These are phyloP conservation scores for Mormyrops boulengeri DNA, from an alignment of 2,797 vertebrate genomes.

Conservation along the genomic window DNA sequence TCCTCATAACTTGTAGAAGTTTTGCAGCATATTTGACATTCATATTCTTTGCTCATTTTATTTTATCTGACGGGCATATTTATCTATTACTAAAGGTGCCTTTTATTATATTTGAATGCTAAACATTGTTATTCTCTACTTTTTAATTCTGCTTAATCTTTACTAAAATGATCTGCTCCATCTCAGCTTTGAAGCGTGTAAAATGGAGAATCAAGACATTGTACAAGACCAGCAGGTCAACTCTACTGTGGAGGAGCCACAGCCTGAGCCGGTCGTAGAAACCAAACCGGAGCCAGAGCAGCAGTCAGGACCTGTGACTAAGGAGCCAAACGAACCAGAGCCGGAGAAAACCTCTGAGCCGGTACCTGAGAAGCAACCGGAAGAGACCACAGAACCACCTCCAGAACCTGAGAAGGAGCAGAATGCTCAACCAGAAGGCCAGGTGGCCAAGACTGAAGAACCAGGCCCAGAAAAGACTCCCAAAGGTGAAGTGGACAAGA, in stretches of 20 bases:
- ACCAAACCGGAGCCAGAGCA: neutral
- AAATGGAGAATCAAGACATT: constrained; percentile 16
- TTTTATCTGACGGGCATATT: neutral
- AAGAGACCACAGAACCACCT: constrained; percentile 38
- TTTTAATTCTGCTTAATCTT: neutral
- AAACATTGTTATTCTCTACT: neutral
- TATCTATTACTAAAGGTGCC: neutral
- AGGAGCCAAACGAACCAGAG: neutral
- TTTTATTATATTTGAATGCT: neutral
- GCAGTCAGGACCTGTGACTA: neutral
- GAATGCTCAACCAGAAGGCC: neutral
- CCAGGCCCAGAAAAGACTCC: constrained; percentile 7
- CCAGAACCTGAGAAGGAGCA: constrained; percentile 35
- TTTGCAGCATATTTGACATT: neutral
- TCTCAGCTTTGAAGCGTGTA: neutral
- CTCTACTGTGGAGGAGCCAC: neutral
- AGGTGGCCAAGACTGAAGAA: constrained; percentile 14
- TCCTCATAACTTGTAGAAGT: neutral
- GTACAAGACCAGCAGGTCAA: neutral
- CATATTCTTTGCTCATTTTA: neutral
- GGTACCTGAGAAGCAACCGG: constrained; percentile 30
- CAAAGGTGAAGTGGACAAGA: neutral
- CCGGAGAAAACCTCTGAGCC: constrained; percentile 45
- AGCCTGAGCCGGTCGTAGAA: neutral
- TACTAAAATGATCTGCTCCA: neutral